A percentile compares a stretch with the other conserved stretches of the same genome.
Evolutionary conservation across 2,797 vertebrate species (phyloP).

Genomic region (Holocentrus rufus): DNA sequence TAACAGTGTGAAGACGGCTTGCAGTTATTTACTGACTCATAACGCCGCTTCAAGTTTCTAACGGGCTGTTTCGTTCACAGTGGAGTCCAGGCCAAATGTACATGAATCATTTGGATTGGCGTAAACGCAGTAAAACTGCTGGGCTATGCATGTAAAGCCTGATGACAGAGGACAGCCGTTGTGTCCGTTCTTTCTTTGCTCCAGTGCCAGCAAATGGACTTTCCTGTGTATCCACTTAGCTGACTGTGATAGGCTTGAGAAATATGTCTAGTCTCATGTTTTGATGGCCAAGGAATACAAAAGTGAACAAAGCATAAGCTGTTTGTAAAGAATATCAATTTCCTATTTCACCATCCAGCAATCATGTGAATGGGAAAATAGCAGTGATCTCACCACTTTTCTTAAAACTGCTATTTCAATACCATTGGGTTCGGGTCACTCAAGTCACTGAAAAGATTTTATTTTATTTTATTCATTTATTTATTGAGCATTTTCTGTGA

Average conservation of each 20-base stretch:
- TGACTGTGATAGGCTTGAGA: not conserved
- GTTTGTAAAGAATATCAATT: too few relatives aligned
- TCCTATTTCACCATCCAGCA: too few relatives aligned
- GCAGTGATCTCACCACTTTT: too few relatives aligned
- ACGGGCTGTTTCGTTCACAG: not conserved
- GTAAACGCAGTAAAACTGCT: not conserved
- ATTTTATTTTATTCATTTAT: too few relatives aligned
- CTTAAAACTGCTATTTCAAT: too few relatives aligned
- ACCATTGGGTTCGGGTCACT: too few relatives aligned
- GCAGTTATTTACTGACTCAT: not conserved
- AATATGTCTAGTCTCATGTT: not conserved
- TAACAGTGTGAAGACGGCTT: not conserved
- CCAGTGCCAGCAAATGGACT: not conserved
- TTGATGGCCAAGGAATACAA: constrained; percentile 8
- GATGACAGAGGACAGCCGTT: too few relatives aligned
- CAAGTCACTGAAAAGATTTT: too few relatives aligned
- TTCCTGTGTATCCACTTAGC: not conserved
- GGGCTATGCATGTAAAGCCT: not conserved
- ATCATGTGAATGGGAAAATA: too few relatives aligned
- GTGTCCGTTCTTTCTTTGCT: not conserved
- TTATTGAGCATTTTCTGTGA: too few relatives aligned
- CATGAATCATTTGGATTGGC: constrained; percentile 7
- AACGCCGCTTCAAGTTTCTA: too few relatives aligned
- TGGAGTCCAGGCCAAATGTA: not conserved
- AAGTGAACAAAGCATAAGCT: not conserved